These are phyloP conservation scores for Carduelis carduelis DNA, from an alignment of 2,797 vertebrate species.

Conservation along the genomic window DNA sequence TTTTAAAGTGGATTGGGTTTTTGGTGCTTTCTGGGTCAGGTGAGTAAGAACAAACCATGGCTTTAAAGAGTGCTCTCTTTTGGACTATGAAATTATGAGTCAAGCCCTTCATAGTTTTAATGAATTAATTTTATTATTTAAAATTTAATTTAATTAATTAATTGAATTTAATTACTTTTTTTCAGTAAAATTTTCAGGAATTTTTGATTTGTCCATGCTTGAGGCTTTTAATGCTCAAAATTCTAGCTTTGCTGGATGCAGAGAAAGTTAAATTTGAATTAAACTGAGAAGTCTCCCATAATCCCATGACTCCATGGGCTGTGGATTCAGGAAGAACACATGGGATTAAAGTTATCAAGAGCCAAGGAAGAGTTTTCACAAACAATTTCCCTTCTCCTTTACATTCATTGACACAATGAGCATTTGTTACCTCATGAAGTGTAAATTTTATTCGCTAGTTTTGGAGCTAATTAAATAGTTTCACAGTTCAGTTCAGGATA, in stretches of 20 bases:
- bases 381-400: background rate
- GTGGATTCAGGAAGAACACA: background rate
- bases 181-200: background rate
- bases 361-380: background rate
- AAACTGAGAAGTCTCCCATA: background rate
- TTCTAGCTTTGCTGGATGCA: background rate
- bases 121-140: too few relatives aligned
- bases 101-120: background rate
- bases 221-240: background rate
- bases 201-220: background rate
- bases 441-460: background rate
- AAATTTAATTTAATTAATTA: too few relatives aligned
- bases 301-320: background rate
- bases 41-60: accelerated
- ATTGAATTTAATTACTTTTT: background rate
- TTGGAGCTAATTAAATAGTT: background rate
- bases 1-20: background rate
- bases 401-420: background rate
- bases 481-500: background rate
- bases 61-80: background rate
- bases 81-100: background rate
- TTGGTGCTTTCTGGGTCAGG: background rate
- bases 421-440: background rate
- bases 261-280: background rate
- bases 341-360: background rate